These are phyloP conservation scores for Bos javanicus DNA, from an alignment of 2,113 vertebrate genomes.

Conservation along the genomic window DNA sequence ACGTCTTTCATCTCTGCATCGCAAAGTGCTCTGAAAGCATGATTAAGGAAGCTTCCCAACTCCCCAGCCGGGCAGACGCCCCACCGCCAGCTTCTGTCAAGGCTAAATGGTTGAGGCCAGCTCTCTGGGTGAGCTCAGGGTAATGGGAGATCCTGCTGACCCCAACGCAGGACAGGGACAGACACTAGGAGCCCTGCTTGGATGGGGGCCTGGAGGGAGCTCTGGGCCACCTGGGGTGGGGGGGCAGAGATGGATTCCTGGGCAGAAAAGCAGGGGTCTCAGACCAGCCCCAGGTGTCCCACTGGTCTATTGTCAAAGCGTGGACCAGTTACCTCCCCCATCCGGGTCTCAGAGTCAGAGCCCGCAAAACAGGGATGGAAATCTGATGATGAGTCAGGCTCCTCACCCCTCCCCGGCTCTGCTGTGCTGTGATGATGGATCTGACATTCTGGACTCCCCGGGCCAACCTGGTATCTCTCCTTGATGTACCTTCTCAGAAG, in stretches of 20 bases:
- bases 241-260: neutral
- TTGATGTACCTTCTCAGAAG: neutral
- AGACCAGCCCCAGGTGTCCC: neutral
- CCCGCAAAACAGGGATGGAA: neutral
- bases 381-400: neutral
- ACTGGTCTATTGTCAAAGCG: accelerated
- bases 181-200: neutral
- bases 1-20: slow-evolving; percentile 71
- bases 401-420: accelerated
- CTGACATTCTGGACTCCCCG: neutral
- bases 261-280: neutral
- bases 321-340: neutral
- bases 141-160: neutral
- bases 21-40: slow-evolving; percentile 69
- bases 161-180: neutral
- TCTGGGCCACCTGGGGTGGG: accelerated
- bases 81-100: neutral
- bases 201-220: neutral
- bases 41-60: slow-evolving; percentile 44
- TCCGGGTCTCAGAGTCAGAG: neutral
- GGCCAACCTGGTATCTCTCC: neutral
- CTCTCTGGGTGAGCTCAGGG: neutral
- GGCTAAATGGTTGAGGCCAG: slow-evolving; percentile 58
- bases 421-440: neutral
- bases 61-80: slow-evolving; percentile 45